phyloP scores from a whole-genome alignment of 2,113 vertebrate species.

The Halichoeres trimaculatus region DNA sequence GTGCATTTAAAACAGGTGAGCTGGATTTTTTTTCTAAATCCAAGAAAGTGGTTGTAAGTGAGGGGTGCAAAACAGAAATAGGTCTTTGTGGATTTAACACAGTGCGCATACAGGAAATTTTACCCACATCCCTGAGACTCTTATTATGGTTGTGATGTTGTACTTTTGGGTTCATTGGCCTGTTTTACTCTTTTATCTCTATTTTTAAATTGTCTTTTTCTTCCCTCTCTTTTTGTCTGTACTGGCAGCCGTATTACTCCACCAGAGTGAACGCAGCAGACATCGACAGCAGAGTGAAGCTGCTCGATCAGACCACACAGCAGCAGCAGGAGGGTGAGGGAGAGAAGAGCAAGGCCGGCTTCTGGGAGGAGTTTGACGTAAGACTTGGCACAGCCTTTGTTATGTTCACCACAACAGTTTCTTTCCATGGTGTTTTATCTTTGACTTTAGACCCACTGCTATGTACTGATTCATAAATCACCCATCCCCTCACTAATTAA shows the following conservation, averaged over 20 bases:
- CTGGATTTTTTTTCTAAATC: not conserved
- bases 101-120: constrained; percentile 49
- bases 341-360: constrained; percentile 92
- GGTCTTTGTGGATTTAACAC: not conserved
- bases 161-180: not conserved
- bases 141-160: not conserved
- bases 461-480: not conserved
- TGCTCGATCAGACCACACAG: constrained; percentile 86
- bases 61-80: not conserved
- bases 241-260: constrained; percentile 89
- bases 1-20: constrained; percentile 87
- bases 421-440: not conserved
- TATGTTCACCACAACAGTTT: not conserved
- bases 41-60: not conserved
- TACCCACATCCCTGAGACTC: constrained; percentile 30
- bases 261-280: constrained; percentile 93
- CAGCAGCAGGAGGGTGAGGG: constrained; percentile 77
- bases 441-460: not conserved
- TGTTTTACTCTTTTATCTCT: constrained; percentile 15
- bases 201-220: not conserved
- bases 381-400: constrained; percentile 29
- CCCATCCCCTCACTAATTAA: not conserved
- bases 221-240: not conserved
- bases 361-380: constrained; percentile 99
- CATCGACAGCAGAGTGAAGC: constrained; percentile 91